These are phyloP conservation scores for Vipera ursinii DNA, from an alignment of 2,797 vertebrate species.

Conservation along the genomic window DNA sequence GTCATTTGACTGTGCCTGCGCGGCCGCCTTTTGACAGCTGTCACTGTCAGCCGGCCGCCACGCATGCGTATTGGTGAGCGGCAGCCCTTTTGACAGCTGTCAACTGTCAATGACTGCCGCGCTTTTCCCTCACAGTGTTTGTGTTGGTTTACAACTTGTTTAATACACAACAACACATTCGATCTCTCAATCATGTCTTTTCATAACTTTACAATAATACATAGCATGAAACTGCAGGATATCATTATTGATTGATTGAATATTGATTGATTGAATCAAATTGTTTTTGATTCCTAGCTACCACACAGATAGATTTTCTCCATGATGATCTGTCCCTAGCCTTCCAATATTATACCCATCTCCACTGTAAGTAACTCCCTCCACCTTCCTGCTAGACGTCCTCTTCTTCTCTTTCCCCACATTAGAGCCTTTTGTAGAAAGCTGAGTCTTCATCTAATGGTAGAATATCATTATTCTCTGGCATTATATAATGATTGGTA, in stretches of 20 bases:
- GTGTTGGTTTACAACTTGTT: too few species aligned
- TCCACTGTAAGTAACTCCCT: not conserved
- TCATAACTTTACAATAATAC: not conserved
- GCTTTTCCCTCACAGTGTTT: too few species aligned
- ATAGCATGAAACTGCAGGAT: not conserved
- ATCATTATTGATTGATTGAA: not conserved
- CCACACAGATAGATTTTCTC: not conserved
- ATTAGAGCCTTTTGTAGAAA: not conserved
- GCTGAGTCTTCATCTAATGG: not conserved
- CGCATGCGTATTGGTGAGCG: too few species aligned
- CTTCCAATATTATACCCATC: not conserved
- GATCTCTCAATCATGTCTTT: not conserved
- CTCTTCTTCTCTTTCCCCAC: not conserved
- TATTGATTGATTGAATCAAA: not conserved
- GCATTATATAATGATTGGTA: not conserved
- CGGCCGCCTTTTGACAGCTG: too few species aligned
- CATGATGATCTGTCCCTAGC: not conserved
- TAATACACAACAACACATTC: too few species aligned
- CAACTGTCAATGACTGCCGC: too few species aligned
- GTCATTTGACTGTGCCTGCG: too few species aligned
- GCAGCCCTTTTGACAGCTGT: too few species aligned
- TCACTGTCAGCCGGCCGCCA: too few species aligned
- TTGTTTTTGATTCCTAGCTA: not conserved
- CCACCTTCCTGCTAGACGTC: not conserved
- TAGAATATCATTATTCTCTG: not conserved